phyloP scores from a whole-genome alignment of 2,113 vertebrate species.

The Ctenomys sociabilis region DNA sequence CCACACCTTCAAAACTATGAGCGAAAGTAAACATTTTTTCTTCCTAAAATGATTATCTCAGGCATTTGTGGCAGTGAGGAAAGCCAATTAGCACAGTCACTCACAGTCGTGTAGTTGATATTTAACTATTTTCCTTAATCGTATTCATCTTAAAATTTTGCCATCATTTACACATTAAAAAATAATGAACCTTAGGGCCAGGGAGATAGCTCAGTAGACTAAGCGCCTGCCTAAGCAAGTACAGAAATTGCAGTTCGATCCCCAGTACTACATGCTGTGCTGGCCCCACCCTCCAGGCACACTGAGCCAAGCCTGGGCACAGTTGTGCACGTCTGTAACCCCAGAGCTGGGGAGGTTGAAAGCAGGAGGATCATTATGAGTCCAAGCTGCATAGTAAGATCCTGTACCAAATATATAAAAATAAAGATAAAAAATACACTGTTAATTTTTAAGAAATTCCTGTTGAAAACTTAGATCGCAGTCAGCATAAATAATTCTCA shows the following conservation, averaged over 20 bases:
- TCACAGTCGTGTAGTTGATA: background rate
- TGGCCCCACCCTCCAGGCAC: too few species aligned
- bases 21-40: background rate
- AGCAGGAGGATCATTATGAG: too few species aligned
- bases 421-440: background rate
- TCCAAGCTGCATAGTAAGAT: too few species aligned
- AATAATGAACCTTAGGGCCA: too few species aligned
- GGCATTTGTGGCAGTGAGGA: background rate
- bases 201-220: too few species aligned
- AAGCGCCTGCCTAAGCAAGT: too few species aligned
- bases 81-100: background rate
- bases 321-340: too few species aligned
- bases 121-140: constrained; percentile 27
- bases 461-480: background rate
- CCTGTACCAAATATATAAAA: too few species aligned
- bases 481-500: background rate
- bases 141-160: background rate
- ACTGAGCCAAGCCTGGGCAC: too few species aligned
- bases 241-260: too few species aligned
- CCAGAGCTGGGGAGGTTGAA: too few species aligned
- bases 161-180: background rate
- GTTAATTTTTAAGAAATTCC: background rate
- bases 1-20: background rate
- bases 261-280: too few species aligned
- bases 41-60: background rate